Conservation (phyloP, 2,797 vertebrate genomes). For the Xerus rutilus region DNA sequence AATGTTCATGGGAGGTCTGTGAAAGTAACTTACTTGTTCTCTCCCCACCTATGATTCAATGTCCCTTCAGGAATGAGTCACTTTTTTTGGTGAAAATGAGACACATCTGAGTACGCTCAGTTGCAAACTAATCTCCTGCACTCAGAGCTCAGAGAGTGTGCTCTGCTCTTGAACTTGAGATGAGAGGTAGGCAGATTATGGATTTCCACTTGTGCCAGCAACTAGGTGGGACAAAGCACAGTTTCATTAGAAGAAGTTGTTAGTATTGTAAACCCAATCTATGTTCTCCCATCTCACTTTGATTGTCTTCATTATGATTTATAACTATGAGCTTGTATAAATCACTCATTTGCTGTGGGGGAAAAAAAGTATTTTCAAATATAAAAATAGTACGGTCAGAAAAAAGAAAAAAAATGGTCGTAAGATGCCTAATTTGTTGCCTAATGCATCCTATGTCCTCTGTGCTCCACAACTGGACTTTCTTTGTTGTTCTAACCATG, state of each 20-base stretch:
- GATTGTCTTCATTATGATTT: not conserved
- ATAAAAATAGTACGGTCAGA: not conserved
- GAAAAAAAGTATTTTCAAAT: not conserved
- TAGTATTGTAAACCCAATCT: not conserved
- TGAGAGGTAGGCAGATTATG: rapidly evolving
- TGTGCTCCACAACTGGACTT: not conserved
- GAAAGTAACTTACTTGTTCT: not conserved
- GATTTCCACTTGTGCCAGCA: rapidly evolving
- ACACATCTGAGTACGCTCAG: not conserved
- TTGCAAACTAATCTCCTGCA: not conserved
- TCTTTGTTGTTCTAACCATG: constrained; percentile 39
- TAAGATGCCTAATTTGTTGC: not conserved
- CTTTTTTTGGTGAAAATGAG: not conserved
- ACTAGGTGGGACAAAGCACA: not conserved
- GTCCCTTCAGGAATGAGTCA: not conserved
- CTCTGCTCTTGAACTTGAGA: not conserved
- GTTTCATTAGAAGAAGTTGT: not conserved
- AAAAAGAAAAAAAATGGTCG: not conserved
- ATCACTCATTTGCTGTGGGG: not conserved
- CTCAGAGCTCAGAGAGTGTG: not conserved
- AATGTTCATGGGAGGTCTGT: not conserved
- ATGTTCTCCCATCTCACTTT: not conserved
- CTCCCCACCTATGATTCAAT: not conserved
- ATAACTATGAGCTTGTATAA: not conserved
- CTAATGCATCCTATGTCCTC: not conserved